Percentiles rank a stretch among this genome's conserved stretches.
Evolutionary conservation across 2,888 invertebrate species (phyloP).

Genomic region (Seira sanloemensis): DNA sequence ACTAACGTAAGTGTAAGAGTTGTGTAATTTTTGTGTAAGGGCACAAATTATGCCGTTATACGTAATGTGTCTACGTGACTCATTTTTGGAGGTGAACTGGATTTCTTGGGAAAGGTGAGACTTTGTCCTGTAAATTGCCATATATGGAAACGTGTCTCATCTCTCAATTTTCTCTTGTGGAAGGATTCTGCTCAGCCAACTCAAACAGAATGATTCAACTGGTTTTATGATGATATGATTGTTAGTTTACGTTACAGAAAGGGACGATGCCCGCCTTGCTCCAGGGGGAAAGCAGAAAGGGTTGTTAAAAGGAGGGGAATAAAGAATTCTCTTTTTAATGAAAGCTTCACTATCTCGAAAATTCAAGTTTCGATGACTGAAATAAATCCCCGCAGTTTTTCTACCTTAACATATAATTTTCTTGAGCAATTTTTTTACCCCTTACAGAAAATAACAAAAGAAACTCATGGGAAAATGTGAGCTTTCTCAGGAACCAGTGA

Average conservation of each 20-base stretch:
- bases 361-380: neutral
- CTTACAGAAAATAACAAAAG: neutral
- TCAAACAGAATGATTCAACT: neutral
- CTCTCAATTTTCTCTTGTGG: neutral
- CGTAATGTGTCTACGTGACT: neutral
- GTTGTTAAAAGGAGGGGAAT: neutral
- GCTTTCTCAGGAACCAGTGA: neutral
- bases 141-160: neutral
- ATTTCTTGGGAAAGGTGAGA: neutral
- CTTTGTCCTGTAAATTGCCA: neutral
- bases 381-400: neutral
- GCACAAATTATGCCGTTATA: neutral
- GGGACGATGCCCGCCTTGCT: neutral
- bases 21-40: neutral
- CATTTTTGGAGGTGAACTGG: neutral
- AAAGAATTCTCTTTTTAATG: neutral
- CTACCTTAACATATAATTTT: neutral
- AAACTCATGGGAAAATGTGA: neutral
- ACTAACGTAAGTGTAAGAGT: neutral
- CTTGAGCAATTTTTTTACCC: neutral
- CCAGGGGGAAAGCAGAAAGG: neutral
- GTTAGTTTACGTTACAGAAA: neutral
- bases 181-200: neutral
- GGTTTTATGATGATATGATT: neutral
- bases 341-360: neutral